These are phyloP conservation scores for Mimachlamys varia DNA, from an alignment of 2,888 invertebrate species.

Conservation along the genomic window DNA sequence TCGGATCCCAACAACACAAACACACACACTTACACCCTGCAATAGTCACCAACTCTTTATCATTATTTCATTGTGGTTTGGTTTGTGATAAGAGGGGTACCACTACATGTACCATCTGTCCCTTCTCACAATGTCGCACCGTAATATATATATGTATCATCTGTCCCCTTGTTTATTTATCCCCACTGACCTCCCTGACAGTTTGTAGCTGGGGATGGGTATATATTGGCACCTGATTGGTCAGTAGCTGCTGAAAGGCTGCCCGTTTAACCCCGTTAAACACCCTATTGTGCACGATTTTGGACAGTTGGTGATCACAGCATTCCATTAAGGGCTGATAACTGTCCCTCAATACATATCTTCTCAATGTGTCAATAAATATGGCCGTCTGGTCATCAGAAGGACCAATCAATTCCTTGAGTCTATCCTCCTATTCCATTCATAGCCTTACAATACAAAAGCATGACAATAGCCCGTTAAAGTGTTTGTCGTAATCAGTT, in stretches of 20 bases:
- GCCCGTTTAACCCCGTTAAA: neutral
- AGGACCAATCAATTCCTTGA: neutral
- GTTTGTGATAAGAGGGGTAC: neutral
- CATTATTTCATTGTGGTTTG: neutral
- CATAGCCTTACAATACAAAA: neutral
- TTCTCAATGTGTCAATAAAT: neutral
- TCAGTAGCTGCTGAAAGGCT: neutral
- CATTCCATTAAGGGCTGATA: constrained; percentile 5
- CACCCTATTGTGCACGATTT: constrained; percentile 11
- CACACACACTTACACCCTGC: neutral
- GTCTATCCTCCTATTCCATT: neutral
- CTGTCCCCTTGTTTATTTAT: neutral
- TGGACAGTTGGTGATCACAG: neutral
- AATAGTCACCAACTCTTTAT: neutral
- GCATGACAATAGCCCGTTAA: neutral
- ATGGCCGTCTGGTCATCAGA: neutral
- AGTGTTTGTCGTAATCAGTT: neutral
- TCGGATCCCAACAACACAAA: neutral
- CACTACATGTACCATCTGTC: neutral
- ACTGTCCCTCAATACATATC: neutral
- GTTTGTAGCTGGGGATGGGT: neutral
- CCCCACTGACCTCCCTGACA: neutral
- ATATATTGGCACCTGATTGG: neutral
- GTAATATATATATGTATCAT: neutral
- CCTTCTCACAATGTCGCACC: neutral